Percentiles rank a stretch among this genome's conserved stretches.
Conservation (phyloP, 2,888 invertebrate genomes). For the Shargacucullia verbasci region DNA sequence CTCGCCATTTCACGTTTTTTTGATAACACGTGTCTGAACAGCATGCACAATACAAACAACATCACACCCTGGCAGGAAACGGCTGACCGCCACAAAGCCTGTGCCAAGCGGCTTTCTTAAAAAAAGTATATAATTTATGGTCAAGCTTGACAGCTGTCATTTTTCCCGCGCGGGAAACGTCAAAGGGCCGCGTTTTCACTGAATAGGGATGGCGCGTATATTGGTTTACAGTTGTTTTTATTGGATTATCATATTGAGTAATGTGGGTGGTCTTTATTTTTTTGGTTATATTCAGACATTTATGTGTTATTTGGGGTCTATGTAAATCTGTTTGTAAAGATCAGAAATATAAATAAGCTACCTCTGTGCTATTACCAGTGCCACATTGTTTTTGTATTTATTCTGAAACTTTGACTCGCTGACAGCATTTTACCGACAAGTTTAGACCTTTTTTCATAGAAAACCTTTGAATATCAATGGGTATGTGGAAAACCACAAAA, state of each 20-base stretch:
- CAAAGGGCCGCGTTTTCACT: constrained; percentile 50
- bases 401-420: too few relatives aligned
- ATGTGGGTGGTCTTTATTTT: constrained; percentile 29
- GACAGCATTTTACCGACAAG: too few relatives aligned
- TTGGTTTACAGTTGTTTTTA: constrained; percentile 27
- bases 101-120: constrained; percentile 53
- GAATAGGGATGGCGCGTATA: constrained; percentile 34
- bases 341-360: too few relatives aligned
- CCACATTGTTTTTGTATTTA: too few relatives aligned
- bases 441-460: too few relatives aligned
- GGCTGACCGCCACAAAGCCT: constrained; percentile 63
- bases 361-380: too few relatives aligned
- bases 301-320: background rate
- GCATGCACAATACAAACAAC: constrained; percentile 51
- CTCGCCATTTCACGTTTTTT: constrained; percentile 49
- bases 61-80: constrained; percentile 65
- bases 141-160: constrained; percentile 76
- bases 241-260: constrained; percentile 18
- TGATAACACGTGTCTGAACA: constrained; percentile 55
- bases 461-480: too few relatives aligned
- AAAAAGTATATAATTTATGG: constrained; percentile 63
- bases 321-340: background rate
- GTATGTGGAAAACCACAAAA: background rate
- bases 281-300: background rate
- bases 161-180: constrained; percentile 68